Percentiles rank a stretch among this genome's conserved stretches.
These are phyloP conservation scores for Pomatostomus ruficeps DNA, from an alignment of 2,113 vertebrate species.

Conservation along the genomic window DNA sequence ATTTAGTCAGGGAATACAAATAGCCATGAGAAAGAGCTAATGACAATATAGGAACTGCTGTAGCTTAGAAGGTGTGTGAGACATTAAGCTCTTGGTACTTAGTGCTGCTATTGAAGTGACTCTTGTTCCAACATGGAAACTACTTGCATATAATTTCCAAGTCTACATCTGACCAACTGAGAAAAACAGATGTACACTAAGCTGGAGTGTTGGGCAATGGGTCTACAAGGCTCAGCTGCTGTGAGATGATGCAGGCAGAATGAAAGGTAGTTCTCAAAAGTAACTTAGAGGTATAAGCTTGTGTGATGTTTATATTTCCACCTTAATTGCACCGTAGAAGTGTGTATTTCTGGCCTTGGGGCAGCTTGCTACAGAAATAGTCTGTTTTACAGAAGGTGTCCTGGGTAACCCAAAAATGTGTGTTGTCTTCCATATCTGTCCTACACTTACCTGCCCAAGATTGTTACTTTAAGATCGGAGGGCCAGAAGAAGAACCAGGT, in stretches of 20 bases:
- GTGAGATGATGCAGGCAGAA: background rate
- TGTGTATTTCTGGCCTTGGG: background rate
- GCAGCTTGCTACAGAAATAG: background rate
- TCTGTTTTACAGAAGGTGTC: background rate
- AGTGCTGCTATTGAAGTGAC: background rate
- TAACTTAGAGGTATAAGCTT: background rate
- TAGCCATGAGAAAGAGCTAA: background rate
- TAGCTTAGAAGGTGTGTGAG: background rate
- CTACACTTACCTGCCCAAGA: background rate
- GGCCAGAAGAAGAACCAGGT: fast-evolving
- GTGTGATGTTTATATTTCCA: background rate
- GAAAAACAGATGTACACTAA: background rate
- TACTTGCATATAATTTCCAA: background rate
- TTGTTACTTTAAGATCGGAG: background rate
- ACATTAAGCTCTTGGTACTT: background rate
- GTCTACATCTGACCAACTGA: background rate
- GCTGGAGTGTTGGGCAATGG: background rate
- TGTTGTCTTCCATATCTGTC: background rate
- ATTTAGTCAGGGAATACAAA: background rate
- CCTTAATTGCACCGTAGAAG: background rate
- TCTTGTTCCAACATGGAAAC: background rate
- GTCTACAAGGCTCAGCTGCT: background rate
- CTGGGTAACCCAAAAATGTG: background rate
- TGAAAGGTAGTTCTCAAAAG: background rate
- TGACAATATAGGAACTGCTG: background rate